These are phyloP conservation scores for Pantherophis vulpinus DNA, from an alignment of 2,797 vertebrate genomes.

Conservation along the genomic window DNA sequence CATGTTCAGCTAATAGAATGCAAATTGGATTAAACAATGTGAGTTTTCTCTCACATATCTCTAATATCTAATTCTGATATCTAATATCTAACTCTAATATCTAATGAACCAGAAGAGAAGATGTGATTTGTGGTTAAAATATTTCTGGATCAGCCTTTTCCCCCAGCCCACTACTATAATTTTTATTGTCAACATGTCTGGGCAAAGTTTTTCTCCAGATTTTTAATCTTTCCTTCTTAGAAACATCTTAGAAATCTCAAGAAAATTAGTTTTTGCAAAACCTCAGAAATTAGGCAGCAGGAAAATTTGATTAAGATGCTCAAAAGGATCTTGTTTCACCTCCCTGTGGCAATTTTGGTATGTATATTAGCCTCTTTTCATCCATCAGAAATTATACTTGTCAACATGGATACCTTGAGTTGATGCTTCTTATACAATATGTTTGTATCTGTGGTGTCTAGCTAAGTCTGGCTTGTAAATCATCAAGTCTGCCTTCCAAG, in stretches of 20 bases:
- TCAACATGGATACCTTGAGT: not conserved
- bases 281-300: not conserved
- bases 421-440: not conserved
- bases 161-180: not conserved
- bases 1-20: slow-evolving; percentile 23
- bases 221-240: slow-evolving; percentile 31
- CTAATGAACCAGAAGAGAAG: not conserved
- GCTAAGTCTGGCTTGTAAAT: not conserved
- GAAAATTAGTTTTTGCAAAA: not conserved
- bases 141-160: not conserved
- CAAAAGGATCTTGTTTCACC: not conserved
- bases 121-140: not conserved
- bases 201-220: not conserved
- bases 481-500: not conserved
- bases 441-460: not conserved
- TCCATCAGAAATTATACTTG: not conserved
- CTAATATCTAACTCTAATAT: not conserved
- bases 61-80: not conserved
- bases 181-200: not conserved
- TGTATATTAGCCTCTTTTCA: not conserved
- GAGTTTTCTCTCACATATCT: not conserved
- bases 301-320: not conserved
- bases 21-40: slow-evolving; percentile 35
- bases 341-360: not conserved
- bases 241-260: not conserved